Evolutionary conservation across 2,113 vertebrate genomes (phyloP), one percentile per base, ranked within the genome.

Genomic region (Loxodonta africana): DNA sequence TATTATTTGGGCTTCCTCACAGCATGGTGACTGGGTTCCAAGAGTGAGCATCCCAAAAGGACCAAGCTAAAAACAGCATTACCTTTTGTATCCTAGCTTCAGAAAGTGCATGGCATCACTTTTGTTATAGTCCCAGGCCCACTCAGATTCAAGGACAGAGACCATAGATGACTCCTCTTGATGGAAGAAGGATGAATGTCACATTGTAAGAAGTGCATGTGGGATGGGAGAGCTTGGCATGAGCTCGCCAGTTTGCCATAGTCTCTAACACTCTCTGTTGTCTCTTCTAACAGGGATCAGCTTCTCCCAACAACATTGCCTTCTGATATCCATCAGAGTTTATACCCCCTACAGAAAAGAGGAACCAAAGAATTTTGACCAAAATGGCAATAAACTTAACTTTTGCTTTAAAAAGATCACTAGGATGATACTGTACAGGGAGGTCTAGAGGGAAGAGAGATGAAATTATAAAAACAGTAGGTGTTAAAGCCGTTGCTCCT

Each of bases 401-500:
- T 93, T 95, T 95, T 57, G 17, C 83, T 95, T 94, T 85, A 53
- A 65, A 89, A 93, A 81, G 25, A 89, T 88, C 28, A 65, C 41
- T 44, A 14, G 82, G 77, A 85, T 82, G 37, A 53, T 95, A 78
- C 81, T 76, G 60, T 92, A 37, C 25, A 62, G 85, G 37, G 57
- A 62, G 9, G 28, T 87, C 88, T 83, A 76, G 44, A 96, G 77
- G 44, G 77, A 95, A 41, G 77, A 86, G 53, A 96, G n/a, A 95
- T 96, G 95, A 95, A 95, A 84, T 78, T 90, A 92, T 96, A 90
- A 96, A 96, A 97, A 92, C 63, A 95, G 76, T 88, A 76, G 91
- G 44, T 63, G 60, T 82, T 92, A 73, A 93, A 88, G 57, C 74
- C 87, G 5, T 82, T 73, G 67, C 28, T 41, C 74, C 21, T 80